Base-by-base conservation (phyloP, 2,888 invertebrate species). In the Harpalus rufipes region DNA sequence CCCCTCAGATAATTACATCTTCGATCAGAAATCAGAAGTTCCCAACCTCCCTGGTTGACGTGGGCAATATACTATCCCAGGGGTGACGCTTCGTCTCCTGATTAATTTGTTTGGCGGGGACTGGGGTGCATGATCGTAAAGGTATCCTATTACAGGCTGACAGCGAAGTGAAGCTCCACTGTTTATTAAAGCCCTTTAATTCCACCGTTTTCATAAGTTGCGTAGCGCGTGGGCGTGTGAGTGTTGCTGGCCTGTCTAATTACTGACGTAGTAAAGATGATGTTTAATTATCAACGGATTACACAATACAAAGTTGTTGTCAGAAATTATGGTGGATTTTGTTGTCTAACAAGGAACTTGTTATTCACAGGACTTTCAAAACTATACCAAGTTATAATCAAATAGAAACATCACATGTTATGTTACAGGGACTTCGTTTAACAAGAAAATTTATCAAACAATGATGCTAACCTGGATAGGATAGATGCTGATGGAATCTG, bases 141-240 rank as follows among this genome's bases (percentile, higher is more conserved):
- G 81, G 81, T 81, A 81, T 81, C 65, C 81, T 25, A 81, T 81
- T 81, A 68, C 68, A 32, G 72, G 14, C 65, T 65, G 56, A 8
- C n/a, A 51, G 44, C 44, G 44, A 12, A 51, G 51, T 74, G 21
- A 41, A n/a, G 41, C 81, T 21, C 25, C 14, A 12, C 68, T 68
- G 68, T 81, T 68, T 65, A 81, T 81, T 65, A 81, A 68, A 68
- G 68, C 32, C 81, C 68, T 81, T 68, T 81, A 81, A 81, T 81
- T 65, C 44, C 32, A 25, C 14, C 65, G 68, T 44, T 81, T 81
- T 81, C 81, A 81, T 81, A 81, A 81, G 18, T 81, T 58, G 25
- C 32, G 56, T 14, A n/a, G 51, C 21, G 18, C 44, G 76, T 21
- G 21, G 21, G 14, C 18, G 65, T 68, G 68, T 51, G 44, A 5